Evolutionary conservation across 2,888 invertebrate genomes (phyloP).

Genomic region (Thyatira batis): DNA sequence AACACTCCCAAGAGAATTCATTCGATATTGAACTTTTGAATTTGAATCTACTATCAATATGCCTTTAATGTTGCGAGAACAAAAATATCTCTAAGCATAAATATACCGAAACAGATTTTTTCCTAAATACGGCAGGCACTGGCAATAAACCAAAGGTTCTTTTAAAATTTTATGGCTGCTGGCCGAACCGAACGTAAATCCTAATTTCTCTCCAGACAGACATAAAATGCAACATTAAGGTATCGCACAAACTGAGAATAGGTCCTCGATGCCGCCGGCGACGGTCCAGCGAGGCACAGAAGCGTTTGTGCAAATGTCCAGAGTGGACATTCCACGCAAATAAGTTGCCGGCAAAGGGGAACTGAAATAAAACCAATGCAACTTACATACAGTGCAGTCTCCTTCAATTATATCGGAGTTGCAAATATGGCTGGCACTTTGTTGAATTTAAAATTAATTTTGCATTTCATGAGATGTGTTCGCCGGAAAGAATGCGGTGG

Average conservation of each 20-base stretch:
- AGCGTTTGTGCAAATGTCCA: constrained; percentile 36
- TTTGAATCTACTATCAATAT: neutral
- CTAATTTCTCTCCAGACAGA: neutral
- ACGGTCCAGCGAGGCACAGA: constrained; percentile 14
- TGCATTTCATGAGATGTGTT: constrained; percentile 44
- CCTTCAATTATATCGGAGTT: constrained; percentile 53
- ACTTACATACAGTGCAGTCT: constrained; percentile 47
- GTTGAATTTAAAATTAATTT: constrained; percentile 57
- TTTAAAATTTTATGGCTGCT: neutral
- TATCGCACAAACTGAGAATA: constrained; percentile 19
- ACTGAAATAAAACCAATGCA: constrained; percentile 49
- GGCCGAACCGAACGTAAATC: neutral
- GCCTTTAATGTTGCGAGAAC: neutral
- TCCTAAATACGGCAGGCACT: neutral
- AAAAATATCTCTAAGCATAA: too few species aligned
- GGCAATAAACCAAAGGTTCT: neutral
- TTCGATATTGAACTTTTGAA: neutral
- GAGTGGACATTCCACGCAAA: constrained; percentile 48
- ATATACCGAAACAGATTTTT: too few species aligned
- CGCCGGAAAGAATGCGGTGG: constrained; percentile 6
- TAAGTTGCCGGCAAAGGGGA: constrained; percentile 45
- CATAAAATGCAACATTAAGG: constrained; percentile 14
- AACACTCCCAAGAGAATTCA: neutral
- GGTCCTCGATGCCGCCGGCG: constrained; percentile 15
- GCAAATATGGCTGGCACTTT: constrained; percentile 45